A percentile compares a stretch with the other conserved stretches of the same genome.
These are phyloP conservation scores for Ctenosaura bakeri DNA, from an alignment of 2,797 vertebrate species.

Conservation along the genomic window DNA sequence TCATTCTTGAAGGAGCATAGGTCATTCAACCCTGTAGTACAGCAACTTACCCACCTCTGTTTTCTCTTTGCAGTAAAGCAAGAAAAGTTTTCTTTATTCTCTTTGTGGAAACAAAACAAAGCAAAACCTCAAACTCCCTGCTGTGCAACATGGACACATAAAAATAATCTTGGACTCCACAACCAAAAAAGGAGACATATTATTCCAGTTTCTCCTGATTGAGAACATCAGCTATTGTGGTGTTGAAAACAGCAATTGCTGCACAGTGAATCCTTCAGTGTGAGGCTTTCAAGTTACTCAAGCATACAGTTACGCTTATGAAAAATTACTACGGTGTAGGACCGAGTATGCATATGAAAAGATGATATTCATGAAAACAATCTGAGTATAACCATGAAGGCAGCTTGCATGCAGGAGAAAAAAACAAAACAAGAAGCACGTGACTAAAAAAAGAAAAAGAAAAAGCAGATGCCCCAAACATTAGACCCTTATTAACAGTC, in stretches of 20 bases:
- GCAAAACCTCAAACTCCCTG: not conserved
- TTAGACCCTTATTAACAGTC: not conserved
- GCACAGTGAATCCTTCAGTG: slow-evolving; percentile 49
- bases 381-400: slow-evolving; percentile 68
- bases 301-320: slow-evolving; percentile 67
- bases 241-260: slow-evolving; percentile 52
- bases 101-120: not conserved
- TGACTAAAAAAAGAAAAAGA: not conserved
- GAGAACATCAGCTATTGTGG: slow-evolving; percentile 57
- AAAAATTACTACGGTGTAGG: slow-evolving; percentile 62
- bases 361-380: slow-evolving; percentile 72
- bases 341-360: slow-evolving; percentile 58
- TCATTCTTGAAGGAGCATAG: too few relatives aligned
- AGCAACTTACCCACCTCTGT: not conserved
- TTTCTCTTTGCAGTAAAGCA: not conserved
- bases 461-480: slow-evolving; percentile 51
- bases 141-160: not conserved
- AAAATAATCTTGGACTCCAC: slow-evolving; percentile 23
- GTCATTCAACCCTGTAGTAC: too few relatives aligned
- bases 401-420: slow-evolving; percentile 52
- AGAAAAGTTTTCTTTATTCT: not conserved
- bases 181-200: slow-evolving; percentile 13
- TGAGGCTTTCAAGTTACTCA: slow-evolving; percentile 63
- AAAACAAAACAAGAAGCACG: slow-evolving; percentile 64
- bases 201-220: slow-evolving; percentile 49